A percentile compares a stretch with the other conserved stretches of the same genome.
phyloP scores from a whole-genome alignment of 1,140 invertebrate genomes.

The Frieseomelitta varia region DNA sequence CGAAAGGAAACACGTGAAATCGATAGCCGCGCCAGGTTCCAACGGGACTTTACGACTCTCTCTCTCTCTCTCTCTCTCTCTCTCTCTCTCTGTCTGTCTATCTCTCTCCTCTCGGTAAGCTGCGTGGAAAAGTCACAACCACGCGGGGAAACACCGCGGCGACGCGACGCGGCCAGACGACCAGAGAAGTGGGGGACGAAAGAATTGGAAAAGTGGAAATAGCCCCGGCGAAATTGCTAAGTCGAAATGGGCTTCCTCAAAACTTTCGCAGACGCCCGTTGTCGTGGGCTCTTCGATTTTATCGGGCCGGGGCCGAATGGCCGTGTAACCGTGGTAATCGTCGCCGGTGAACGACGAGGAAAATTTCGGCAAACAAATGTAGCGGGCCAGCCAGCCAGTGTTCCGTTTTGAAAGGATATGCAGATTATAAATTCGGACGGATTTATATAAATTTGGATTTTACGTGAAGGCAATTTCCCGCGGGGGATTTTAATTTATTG shows the following conservation, averaged over 20 bases:
- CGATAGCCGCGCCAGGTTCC: conserved; percentile 56
- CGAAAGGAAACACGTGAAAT: conserved; percentile 70
- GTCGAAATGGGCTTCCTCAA: conserved; percentile 41
- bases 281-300: conserved; percentile 32
- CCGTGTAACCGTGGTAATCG: conserved; percentile 19
- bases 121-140: conserved; percentile 59
- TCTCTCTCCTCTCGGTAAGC: background rate
- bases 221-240: conserved; percentile 51
- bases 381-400: background rate
- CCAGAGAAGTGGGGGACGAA: background rate
- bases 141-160: background rate
- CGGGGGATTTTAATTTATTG: too few relatives aligned
- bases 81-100: background rate
- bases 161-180: too few relatives aligned
- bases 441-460: too few relatives aligned
- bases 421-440: too few relatives aligned
- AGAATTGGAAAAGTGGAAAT: conserved; percentile 40
- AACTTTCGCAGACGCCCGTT: conserved; percentile 51
- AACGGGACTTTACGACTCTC: conserved; percentile 55
- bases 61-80: background rate
- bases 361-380: conserved; percentile 5
- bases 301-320: conserved; percentile 27
- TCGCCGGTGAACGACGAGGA: conserved; percentile 2
- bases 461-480: background rate
- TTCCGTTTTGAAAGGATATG: background rate